Conservation (phyloP, 2,888 invertebrate species). For the Platycheirus albimanus region DNA sequence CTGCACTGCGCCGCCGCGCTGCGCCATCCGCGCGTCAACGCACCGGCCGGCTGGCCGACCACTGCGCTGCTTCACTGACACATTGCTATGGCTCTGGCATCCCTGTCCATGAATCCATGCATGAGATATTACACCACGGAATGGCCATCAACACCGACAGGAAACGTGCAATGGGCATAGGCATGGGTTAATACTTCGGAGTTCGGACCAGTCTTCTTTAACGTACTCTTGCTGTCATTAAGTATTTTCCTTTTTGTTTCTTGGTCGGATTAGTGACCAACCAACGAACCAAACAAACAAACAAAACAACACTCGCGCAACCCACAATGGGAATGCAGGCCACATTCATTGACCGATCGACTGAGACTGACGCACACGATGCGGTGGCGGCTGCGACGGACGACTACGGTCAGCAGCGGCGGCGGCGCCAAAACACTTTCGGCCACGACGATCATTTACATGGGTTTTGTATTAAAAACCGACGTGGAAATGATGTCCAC, state of each 20-base stretch:
- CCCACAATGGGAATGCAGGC: constrained; percentile 45
- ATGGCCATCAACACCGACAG: constrained; percentile 37
- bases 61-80: background rate
- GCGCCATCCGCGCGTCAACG: no score
- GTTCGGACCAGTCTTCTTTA: constrained; percentile 48
- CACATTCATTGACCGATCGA: constrained; percentile 59
- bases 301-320: background rate
- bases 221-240: constrained; percentile 50
- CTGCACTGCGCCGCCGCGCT: background rate
- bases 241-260: constrained; percentile 10
- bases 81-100: constrained; percentile 2
- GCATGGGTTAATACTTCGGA: constrained; percentile 54
- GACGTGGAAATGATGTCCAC: constrained; percentile 74
- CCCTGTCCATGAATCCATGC: no score
- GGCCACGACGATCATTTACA: constrained; percentile 76
- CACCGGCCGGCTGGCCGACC: background rate
- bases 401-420: constrained; percentile 49
- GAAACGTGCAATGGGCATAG: constrained; percentile 5
- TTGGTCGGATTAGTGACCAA: constrained; percentile 28
- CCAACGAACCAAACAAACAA: constrained; percentile 9
- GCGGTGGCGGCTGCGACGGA: constrained; percentile 50
- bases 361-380: constrained; percentile 43
- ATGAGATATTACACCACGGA: constrained; percentile 59
- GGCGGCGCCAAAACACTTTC: constrained; percentile 77
- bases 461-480: constrained; percentile 76